Base-by-base conservation (phyloP, 2,888 invertebrate genomes). In the Lasioglossum vierecki region DNA sequence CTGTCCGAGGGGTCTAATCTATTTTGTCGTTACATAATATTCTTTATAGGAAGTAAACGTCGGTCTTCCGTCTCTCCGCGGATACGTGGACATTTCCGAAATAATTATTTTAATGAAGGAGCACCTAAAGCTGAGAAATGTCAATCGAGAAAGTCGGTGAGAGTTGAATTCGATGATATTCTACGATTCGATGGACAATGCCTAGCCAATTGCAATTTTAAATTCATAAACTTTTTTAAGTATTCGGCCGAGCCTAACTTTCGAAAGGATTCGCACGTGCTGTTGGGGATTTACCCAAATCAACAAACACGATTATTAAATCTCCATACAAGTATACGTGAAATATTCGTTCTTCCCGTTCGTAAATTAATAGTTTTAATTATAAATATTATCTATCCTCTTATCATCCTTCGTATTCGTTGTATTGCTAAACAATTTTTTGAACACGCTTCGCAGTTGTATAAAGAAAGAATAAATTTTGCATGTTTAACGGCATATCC, bases 71-170 rank as follows among this genome's bases (percentile, higher is more conserved):
- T 9, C 35, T 63, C 30, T 63, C 63, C 4, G 30, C 15, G 30
- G n/a, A 18, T 8, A 68, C 39, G 39, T n/a, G n/a, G 39, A 68
- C 39, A 39, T 39, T 39, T 22, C 22, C 39, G 39, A 68, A 68
- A 68, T 68, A 39, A 68, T 68, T 35, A 68, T 68, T 68, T 68
- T 68, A 68, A 68, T 39, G 39, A 22, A 35, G 22, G 9, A 1
- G 35, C 39, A 68, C 22, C 39, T 9, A 4, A 68, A 68, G 2
- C 68, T 66, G 66, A 8, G 35, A 66, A 66, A 66, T 0, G 68
- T 35, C 68, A 18, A 68, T 39, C 18, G 68, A 39, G 68, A 68
- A 68, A 68, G 68, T 39, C 22, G 39, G 68, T 39, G 68, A 68
- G 68, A 68, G 39, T 35, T 22, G 66, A 35, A 66, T 39, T 35